Evolutionary conservation across 2,113 vertebrate genomes (phyloP).

Genomic region (Psophia crepitans): DNA sequence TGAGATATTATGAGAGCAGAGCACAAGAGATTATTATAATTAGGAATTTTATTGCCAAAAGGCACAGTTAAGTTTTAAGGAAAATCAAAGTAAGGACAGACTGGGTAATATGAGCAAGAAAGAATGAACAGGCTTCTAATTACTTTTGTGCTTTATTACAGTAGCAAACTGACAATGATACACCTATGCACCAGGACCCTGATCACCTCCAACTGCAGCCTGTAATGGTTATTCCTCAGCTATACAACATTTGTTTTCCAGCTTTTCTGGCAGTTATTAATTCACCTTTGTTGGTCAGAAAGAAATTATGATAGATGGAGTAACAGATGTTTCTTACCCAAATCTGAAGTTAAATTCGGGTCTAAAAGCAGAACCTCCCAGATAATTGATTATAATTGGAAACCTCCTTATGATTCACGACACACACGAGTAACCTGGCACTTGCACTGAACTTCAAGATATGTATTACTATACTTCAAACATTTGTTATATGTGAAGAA

Average conservation of each 20-base stretch:
- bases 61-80: not conserved
- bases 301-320: not conserved
- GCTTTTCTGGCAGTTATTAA: not conserved
- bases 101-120: not conserved
- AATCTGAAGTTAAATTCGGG: not conserved
- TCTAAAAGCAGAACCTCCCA: not conserved
- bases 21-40: not conserved
- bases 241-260: not conserved
- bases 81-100: not conserved
- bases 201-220: not conserved
- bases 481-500: not conserved
- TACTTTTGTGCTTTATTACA: not conserved
- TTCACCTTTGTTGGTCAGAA: not conserved
- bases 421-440: not conserved
- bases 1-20: not conserved
- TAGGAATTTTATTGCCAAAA: not conserved
- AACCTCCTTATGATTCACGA: not conserved
- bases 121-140: not conserved
- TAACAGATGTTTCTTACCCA: not conserved
- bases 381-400: not conserved
- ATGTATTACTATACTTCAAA: not conserved
- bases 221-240: not conserved
- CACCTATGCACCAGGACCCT: accelerated
- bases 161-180: not conserved
- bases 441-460: not conserved